These are phyloP conservation scores for Dipodomys stephensi DNA, from an alignment of 2,113 vertebrate genomes.

Conservation along the genomic window DNA sequence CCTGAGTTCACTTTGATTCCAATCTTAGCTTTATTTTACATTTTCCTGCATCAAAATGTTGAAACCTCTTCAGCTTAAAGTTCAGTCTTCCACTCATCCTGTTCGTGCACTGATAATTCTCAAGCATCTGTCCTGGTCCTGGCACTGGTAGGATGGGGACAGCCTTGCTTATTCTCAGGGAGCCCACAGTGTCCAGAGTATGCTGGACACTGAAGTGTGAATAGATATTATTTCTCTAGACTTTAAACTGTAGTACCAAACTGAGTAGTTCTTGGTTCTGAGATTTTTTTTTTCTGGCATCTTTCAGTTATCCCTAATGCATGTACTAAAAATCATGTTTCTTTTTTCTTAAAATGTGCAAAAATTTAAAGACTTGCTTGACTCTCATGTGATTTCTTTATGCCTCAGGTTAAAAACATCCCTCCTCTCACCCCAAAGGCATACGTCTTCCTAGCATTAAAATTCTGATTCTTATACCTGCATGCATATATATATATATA, in stretches of 20 bases:
- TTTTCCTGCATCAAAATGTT: slow-evolving; percentile 1
- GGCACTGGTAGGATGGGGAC: not conserved
- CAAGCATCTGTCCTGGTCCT: not conserved
- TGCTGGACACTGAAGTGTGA: not conserved
- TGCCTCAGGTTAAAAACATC: not conserved
- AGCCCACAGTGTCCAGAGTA: not conserved
- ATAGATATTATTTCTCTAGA: not conserved
- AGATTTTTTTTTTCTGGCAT: slow-evolving; percentile 43
- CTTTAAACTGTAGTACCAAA: not conserved
- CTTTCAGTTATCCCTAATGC: slow-evolving; percentile 26
- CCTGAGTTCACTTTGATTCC: slow-evolving; percentile 8
- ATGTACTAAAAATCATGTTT: not conserved
- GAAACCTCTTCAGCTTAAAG: not conserved
- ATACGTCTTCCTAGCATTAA: slow-evolving; percentile 32
- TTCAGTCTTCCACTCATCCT: not conserved
- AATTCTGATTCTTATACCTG: slow-evolving; percentile 16
- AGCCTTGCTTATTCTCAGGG: not conserved
- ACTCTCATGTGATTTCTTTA: slow-evolving; percentile 15
- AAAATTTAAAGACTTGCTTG: not conserved
- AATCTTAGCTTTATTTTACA: not conserved
- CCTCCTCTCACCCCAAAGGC: not conserved
- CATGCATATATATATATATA: no score
- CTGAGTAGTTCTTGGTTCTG: not conserved
- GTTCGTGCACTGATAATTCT: not conserved
- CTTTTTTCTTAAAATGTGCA: not conserved